Evolutionary conservation across 2,113 vertebrate species (phyloP), one percentile per base, ranked within the genome.

Genomic region (Lasiurus cinereus): DNA sequence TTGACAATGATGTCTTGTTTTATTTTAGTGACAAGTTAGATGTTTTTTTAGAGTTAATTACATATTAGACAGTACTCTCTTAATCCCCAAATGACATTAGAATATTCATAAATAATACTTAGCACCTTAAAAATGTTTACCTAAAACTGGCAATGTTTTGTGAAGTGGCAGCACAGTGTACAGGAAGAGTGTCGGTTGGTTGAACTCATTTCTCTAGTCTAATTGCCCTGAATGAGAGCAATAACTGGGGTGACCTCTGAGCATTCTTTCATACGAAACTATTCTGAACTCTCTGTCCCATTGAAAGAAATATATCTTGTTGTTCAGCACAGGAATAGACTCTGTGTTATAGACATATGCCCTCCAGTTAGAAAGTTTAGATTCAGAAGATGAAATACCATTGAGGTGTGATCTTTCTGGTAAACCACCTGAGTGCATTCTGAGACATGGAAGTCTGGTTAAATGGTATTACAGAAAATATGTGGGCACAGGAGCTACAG

Each of bases 341-440:
- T 67, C 72, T 67, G 33, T 90, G 93, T 92, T 96, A 77, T 77
- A 92, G 91, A 74, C 50, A 64, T 27, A 62, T 46, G 29, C 54
- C 46, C 48, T 93, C 70, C 74, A 96, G 74, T 77, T 95, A 96
- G 56, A 70, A 59, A 27, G 54, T 90, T 94, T 93, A 83, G 13
- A 74, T 84, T 84, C 48, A 86, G 39, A 94, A 84, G 70, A 90
- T 52, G 69, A 88, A 97, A 77, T 79, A n/a, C 22, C 73, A 52
- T 0, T 2, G 29, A 90, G 27, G 12, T 87, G 24, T 15, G 54
- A 90, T 88, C 54, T 82, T 82, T 77, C 72, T 79, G 62, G 67
- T 82, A 93, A 95, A 78, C 27, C 88, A 93, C 36, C 67, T 33
- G 67, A 73, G 76, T 85, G 36, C 39, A 64, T 90, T 96, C 88